Evolutionary conservation across 1,140 invertebrate species (phyloP).

Genomic region (Monochamus saltuarius): DNA sequence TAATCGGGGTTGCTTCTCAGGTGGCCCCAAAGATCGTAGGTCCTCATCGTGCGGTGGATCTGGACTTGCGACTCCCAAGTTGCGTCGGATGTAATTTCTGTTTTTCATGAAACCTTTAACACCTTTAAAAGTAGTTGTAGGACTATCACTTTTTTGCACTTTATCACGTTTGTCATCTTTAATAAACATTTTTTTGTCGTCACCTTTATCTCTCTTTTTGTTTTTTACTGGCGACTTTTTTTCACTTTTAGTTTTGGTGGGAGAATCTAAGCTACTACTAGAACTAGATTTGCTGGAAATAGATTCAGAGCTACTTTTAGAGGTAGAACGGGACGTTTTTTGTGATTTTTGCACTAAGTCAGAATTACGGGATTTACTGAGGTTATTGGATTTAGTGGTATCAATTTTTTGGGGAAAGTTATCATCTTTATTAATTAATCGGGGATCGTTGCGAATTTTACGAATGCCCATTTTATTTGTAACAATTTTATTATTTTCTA

Average conservation of each 20-base stretch:
- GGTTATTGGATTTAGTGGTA: slow-evolving; percentile 49
- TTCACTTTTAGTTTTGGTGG: slow-evolving; percentile 37
- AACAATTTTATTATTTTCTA: slow-evolving; percentile 48
- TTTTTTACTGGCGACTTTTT: slow-evolving; percentile 23
- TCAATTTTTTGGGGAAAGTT: slow-evolving; percentile 33
- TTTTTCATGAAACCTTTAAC: slow-evolving; percentile 62
- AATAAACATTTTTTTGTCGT: slow-evolving; percentile 11
- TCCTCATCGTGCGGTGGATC: slow-evolving; percentile 60
- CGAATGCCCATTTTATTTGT: slow-evolving; percentile 45
- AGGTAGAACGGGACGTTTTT: slow-evolving; percentile 1
- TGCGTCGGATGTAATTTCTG: slow-evolving; percentile 64
- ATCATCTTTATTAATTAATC: slow-evolving; percentile 45
- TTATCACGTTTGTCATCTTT: slow-evolving; percentile 17
- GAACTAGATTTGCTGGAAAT: slow-evolving; percentile 20
- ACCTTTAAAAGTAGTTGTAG: slow-evolving; percentile 41
- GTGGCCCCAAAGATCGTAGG: slow-evolving; percentile 54
- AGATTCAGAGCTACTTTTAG: slow-evolving; percentile 1
- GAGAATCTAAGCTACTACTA: slow-evolving; percentile 31
- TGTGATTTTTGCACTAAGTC: slow-evolving; percentile 31
- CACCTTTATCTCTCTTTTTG: slow-evolving; percentile 33
- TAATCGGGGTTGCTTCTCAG: slow-evolving; percentile 41
- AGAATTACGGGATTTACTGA: slow-evolving; percentile 49
- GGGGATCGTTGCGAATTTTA: slow-evolving; percentile 46
- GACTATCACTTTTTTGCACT: slow-evolving; percentile 2
- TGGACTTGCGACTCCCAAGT: slow-evolving; percentile 57